A percentile compares a stretch with the other conserved stretches of the same genome.
phyloP scores from a whole-genome alignment of 1,140 invertebrate species.

The Hetaerina americana region DNA sequence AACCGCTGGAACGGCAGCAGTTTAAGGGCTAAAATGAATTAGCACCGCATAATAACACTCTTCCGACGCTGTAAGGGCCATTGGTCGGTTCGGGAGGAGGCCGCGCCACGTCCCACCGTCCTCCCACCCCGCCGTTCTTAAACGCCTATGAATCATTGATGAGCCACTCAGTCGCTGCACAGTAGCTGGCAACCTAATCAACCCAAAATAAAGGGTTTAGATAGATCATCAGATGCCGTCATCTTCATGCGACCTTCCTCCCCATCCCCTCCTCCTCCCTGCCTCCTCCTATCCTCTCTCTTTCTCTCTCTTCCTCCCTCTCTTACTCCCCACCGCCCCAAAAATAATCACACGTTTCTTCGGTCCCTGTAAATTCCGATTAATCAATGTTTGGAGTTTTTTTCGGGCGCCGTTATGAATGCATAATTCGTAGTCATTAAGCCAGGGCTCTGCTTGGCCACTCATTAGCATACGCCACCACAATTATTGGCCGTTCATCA shows the following conservation, averaged over 20 bases:
- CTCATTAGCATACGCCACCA: neutral
- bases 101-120: too few relatives aligned
- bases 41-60: too few relatives aligned
- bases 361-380: neutral
- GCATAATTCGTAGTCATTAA: neutral
- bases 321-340: neutral
- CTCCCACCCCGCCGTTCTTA: too few relatives aligned
- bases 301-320: neutral
- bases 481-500: neutral
- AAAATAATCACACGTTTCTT: neutral
- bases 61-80: too few relatives aligned
- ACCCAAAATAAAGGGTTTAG: neutral
- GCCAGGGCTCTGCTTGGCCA: neutral
- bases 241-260: too few relatives aligned
- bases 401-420: neutral
- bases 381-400: neutral
- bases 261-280: neutral
- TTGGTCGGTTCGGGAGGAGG: too few relatives aligned
- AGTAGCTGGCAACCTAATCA: neutral
- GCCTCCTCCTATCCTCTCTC: neutral
- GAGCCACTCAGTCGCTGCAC: neutral
- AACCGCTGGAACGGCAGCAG: too few relatives aligned
- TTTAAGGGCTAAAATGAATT: too few relatives aligned
- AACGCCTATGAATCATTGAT: neutral
- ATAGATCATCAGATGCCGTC: too few relatives aligned